Conservation (phyloP, 2,888 invertebrate genomes). For the Lampropteryx suffumata region DNA sequence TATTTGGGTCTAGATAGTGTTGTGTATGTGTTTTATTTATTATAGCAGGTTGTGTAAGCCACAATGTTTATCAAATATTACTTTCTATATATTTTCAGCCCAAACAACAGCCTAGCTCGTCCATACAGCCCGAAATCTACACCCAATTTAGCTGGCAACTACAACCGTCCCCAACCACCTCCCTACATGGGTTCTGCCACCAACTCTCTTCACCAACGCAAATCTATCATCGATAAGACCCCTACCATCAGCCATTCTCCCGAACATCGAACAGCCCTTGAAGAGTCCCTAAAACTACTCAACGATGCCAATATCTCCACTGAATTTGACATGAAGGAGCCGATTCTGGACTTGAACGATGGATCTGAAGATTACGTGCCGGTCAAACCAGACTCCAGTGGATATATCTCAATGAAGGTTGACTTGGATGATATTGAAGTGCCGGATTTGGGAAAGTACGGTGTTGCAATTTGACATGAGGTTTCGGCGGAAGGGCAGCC, state of each 20-base stretch:
- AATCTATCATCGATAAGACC: constrained; percentile 49
- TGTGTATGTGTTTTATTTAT: too few species aligned
- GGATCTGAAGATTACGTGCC: constrained; percentile 74
- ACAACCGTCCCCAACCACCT: constrained; percentile 76
- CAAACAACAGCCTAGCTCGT: constrained; percentile 80
- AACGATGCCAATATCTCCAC: constrained; percentile 73
- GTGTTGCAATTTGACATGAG: constrained; percentile 72
- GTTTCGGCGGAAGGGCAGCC: constrained; percentile 53
- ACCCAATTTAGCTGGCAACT: constrained; percentile 66
- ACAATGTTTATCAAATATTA: too few species aligned
- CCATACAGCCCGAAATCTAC: constrained; percentile 76
- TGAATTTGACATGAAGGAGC: constrained; percentile 65
- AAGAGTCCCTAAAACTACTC: constrained; percentile 72
- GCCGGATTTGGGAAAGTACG: constrained; percentile 66
- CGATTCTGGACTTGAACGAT: constrained; percentile 64
- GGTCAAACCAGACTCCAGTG: constrained; percentile 45
- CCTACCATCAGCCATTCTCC: constrained; percentile 60
- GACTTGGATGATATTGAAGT: constrained; percentile 67
- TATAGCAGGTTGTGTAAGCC: too few species aligned
- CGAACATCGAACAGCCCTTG: constrained; percentile 65
- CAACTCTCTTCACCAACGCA: constrained; percentile 66
- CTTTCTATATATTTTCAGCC: too few species aligned
- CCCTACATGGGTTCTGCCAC: constrained; percentile 68
- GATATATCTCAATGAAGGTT: constrained; percentile 45
- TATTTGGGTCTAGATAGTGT: too few species aligned